Base-by-base conservation (phyloP, 1,140 invertebrate genomes). In the Radopholus similis region DNA sequence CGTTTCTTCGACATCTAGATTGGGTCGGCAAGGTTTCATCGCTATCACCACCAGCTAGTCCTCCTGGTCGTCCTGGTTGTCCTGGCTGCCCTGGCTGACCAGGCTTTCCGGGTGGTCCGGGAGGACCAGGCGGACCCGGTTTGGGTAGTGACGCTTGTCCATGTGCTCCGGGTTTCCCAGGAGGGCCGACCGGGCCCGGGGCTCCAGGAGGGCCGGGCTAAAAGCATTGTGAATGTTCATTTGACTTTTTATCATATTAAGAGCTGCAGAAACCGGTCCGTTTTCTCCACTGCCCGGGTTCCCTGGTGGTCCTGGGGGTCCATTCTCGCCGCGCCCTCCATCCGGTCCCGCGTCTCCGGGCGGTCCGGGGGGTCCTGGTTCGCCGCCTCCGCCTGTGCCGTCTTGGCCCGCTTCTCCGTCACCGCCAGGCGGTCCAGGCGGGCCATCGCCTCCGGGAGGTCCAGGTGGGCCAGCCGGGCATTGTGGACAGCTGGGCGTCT, bases 381-480 rank as follows among this genome's bases (percentile, higher is more conserved):
- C 57, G 32, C 28, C 32, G 5, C 53, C 70, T 73, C 77, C 64
- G 55, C 62, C 26, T 34, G 18, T 23, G 44, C 74, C 74, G 15
- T 47, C 28, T 5, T 56, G 53, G 37, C 74, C 74, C 11, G 58
- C 35, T 5, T 42, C 18, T 64, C 72, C 73, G n/a, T 55, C 35
- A 44, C 30, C 26, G 44, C 70, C 74, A 51, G 56, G 35, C 2
- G 34, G 32, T 62, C 75, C 75, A 30, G 63, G 34, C 6, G n/a
- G n/a, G n/a, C n/a, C n/a, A n/a, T n/a, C n/a, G n/a, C n/a, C n/a
- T n/a, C n/a, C n/a, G n/a, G n/a, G n/a, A n/a, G n/a, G n/a, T n/a
- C n/a, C n/a, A n/a, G n/a, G n/a, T n/a, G 55, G n/a, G 4, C 74
- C 74, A 32, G 74, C 59, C 42, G 64, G 64, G n/a, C 64, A 65